Base-by-base conservation (phyloP, 2,797 vertebrate species). In the Momotus momota region DNA sequence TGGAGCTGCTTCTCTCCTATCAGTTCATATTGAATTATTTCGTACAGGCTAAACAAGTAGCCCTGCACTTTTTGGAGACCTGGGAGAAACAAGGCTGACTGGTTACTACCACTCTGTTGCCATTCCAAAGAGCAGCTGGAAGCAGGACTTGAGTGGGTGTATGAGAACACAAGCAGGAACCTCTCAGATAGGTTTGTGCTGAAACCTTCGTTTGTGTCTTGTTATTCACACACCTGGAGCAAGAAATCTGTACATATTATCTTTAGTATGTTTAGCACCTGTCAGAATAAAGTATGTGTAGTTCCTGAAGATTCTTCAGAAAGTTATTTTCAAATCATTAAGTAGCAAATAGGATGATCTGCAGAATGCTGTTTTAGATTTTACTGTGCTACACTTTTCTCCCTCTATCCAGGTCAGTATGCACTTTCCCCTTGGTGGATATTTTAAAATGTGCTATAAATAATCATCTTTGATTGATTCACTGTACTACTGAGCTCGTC, bases 391-490 rank as follows among this genome's bases (percentile, higher is more conserved):
- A 58, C 17, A 46, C 33, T 85, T 80, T 38, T 49, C 27, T 79
- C 8, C 25, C 31, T 51, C 43, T 91, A 38, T 67, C 29, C 75
- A 92, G 88, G 88, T 61, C 69, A 91, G 48, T n/a, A 35, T 7
- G 15, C 27, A 62, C n/a, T 72, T 86, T 82, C 88, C n/a, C 22
- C 14, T 62, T 71, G 62, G 7, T 52, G 71, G 61, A 16, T 75
- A 75, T 65, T 95, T 69, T 65, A 46, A 89, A 91, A 66, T 49
- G 15, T 58, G 46, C 40, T 93, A 81, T 81, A 93, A 93, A 94
- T 89, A 92, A 38, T 14, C 26, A 70, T 38, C 26, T 86, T 81
- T 90, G 88, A 78, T 81, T 88, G 79, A 83, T 78, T 83, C 40
- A 61, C 29, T 75, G 23, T 51, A 69, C 23, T 83, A 60, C 41